These are phyloP conservation scores for Lycocorax pyrrhopterus DNA, from an alignment of 2,113 vertebrate genomes.

Conservation along the genomic window DNA sequence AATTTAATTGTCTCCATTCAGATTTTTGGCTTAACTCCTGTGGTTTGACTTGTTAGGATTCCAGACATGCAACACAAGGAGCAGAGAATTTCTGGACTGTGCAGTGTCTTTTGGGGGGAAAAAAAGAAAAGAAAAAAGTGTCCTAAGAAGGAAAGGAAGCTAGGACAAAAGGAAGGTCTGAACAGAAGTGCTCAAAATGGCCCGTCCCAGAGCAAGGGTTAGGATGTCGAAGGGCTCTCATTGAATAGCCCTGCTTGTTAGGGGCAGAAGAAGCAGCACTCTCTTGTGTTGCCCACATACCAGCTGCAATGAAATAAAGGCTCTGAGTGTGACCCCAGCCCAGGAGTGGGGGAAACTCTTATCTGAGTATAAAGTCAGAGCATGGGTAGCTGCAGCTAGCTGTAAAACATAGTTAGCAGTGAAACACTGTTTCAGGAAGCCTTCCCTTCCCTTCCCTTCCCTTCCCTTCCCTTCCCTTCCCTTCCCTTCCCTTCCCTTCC, in stretches of 20 bases:
- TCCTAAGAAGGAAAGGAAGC: slow-evolving; percentile 23
- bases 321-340: neutral
- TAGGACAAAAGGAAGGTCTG: slow-evolving; percentile 21
- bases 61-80: slow-evolving; percentile 58
- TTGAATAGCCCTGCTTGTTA: slow-evolving; percentile 47
- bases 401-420: neutral
- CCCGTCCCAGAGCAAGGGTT: neutral
- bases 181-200: neutral
- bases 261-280: slow-evolving; percentile 31
- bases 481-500: too few species aligned
- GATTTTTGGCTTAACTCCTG: slow-evolving; percentile 53
- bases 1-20: slow-evolving; percentile 43
- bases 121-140: neutral
- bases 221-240: neutral
- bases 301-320: slow-evolving; percentile 63
- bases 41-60: slow-evolving; percentile 65
- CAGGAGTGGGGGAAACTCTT: neutral
- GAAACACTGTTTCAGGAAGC: neutral
- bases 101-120: neutral
- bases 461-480: fast-evolving
- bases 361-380: neutral
- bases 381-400: slow-evolving; percentile 8
- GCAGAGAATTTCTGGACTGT: slow-evolving; percentile 48
- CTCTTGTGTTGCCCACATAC: neutral
- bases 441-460: fast-evolving